Conservation (phyloP, 2,888 invertebrate species). For the Ferrisia virgata region DNA sequence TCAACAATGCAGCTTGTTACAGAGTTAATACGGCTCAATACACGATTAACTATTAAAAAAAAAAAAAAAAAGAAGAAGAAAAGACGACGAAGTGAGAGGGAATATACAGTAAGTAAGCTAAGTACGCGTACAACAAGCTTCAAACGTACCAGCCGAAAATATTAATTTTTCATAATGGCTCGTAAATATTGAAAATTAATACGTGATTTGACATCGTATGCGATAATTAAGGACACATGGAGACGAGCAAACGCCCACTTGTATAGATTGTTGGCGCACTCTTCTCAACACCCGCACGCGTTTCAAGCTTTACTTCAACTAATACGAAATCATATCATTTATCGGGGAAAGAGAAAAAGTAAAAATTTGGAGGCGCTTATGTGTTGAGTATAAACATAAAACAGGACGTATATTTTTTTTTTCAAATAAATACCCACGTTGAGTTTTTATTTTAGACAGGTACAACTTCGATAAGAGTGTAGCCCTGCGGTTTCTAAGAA, state of each 20-base stretch:
- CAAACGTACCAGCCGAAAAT: not conserved
- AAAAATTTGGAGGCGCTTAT: too few species aligned
- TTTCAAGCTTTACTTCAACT: not conserved
- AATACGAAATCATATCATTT: too few species aligned
- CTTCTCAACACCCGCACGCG: not conserved
- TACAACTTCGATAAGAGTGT: too few species aligned
- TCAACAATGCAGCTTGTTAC: not conserved
- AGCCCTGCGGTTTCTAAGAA: too few species aligned
- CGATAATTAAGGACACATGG: not conserved
- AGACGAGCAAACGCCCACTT: not conserved
- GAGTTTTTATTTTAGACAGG: too few species aligned
- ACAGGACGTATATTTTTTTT: too few species aligned
- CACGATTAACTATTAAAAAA: not conserved
- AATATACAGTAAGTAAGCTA: too few species aligned
- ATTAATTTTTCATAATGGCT: not conserved
- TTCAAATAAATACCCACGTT: too few species aligned
- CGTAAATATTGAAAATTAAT: not conserved
- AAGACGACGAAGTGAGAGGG: too few species aligned
- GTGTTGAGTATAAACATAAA: too few species aligned
- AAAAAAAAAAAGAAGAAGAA: not conserved
- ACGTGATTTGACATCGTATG: not conserved
- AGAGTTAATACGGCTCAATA: not conserved
- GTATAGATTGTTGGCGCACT: not conserved
- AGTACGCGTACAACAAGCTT: too few species aligned
- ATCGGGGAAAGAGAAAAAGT: too few species aligned